These are phyloP conservation scores for Lordiphosa clarofinis DNA, from an alignment of 1,140 invertebrate genomes.

Conservation along the genomic window DNA sequence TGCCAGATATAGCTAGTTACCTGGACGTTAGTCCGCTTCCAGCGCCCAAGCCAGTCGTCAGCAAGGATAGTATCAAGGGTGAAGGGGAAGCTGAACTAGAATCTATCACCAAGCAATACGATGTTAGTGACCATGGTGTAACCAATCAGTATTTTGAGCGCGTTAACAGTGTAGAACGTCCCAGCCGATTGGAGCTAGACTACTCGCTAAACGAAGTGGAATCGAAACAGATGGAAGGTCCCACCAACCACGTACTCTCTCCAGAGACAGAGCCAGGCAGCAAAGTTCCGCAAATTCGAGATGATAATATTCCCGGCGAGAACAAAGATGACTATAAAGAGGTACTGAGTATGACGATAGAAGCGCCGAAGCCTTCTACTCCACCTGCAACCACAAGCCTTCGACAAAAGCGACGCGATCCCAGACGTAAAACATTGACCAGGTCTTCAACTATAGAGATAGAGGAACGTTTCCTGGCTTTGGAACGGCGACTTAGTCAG, in stretches of 20 bases:
- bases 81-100: slow-evolving; percentile 5
- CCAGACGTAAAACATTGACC: slow-evolving; percentile 57
- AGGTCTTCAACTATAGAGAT: slow-evolving; percentile 72
- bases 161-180: slow-evolving; percentile 71
- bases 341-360: slow-evolving; percentile 65
- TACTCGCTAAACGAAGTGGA: slow-evolving; percentile 72
- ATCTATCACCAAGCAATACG: slow-evolving; percentile 13
- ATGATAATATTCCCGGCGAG: slow-evolving; percentile 65
- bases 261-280: too few relatives aligned
- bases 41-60: slow-evolving; percentile 31
- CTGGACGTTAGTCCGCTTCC: slow-evolving; percentile 57
- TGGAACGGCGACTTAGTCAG: slow-evolving; percentile 57
- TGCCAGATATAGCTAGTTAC: slow-evolving; percentile 52
- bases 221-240: slow-evolving; percentile 1
- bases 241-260: background rate
- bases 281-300: slow-evolving; percentile 39
- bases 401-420: slow-evolving; percentile 60
- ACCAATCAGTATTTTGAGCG: slow-evolving; percentile 79
- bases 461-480: slow-evolving; percentile 64
- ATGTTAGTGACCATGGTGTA: slow-evolving; percentile 68
- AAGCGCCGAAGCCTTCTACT: slow-evolving; percentile 3
- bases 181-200: slow-evolving; percentile 57
- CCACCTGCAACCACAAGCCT: slow-evolving; percentile 10
- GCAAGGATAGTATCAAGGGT: slow-evolving; percentile 2
- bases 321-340: slow-evolving; percentile 68